Base-by-base conservation (phyloP, 2,113 vertebrate species). In the Anas platyrhynchos region DNA sequence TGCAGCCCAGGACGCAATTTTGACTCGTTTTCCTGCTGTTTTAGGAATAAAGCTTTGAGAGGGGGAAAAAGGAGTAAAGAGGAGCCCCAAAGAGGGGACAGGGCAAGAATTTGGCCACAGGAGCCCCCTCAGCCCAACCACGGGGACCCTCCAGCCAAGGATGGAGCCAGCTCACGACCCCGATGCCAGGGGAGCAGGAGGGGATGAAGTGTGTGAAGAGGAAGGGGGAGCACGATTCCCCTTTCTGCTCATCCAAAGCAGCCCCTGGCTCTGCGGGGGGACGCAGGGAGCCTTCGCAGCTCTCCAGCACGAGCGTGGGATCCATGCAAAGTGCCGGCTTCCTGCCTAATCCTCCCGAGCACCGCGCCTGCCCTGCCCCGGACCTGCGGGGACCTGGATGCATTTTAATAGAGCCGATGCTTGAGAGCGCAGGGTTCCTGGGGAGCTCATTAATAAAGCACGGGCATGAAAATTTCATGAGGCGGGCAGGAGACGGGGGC, bases 401-500 rank as follows among this genome's bases (percentile, higher is more conserved):
- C 93, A 86, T 92, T 63, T 91, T 89, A 94, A 96, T 92, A 46
- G 92, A 89, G 81, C 83, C 5, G 36, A 16, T 3, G 71, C 48
- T 52, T 23, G 83, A 18, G 29, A 77, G 94, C 10, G 5, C 85
- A 16, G 27, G 29, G 77, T 73, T 96, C 41, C 83, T 12, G 85
- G 88, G 89, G 95, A 96, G 88, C 95, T 97, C 97, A 83, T 97
- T 84, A 96, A 96, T 91, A 75, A 93, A n/a, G 76, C 75, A 86
- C 18, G 10, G 79, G 86, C 83, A 94, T 93, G 83, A 95, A 95
- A 91, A 77, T 90, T 96, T 52, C 90, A 96, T 94, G 80, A 95
- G 92, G 55, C 0, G 5, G 65, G 65, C 29, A 46, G 66, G 83
- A 54, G 81, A 25, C 2, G 6, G 52, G 25, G 50, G 12, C 25